These are phyloP conservation scores for Myzus persicae DNA, from an alignment of 1,140 invertebrate genomes.

Conservation along the genomic window DNA sequence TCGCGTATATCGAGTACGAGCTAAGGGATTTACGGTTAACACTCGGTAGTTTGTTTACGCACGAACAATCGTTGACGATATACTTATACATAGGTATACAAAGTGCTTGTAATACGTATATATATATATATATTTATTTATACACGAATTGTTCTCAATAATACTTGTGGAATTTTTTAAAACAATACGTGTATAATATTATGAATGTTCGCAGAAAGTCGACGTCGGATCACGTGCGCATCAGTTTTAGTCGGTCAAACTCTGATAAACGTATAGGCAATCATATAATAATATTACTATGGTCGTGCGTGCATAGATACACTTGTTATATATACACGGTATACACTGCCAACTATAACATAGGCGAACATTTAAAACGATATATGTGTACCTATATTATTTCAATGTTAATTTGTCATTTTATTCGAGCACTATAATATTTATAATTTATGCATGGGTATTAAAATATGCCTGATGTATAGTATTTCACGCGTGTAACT, in stretches of 20 bases:
- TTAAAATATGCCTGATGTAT: too few relatives aligned
- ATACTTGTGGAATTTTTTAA: background rate
- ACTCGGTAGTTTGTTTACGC: background rate
- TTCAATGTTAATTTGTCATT: background rate
- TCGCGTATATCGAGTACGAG: background rate
- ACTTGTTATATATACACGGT: background rate
- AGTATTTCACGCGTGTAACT: background rate
- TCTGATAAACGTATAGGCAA: background rate
- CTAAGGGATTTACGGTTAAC: background rate
- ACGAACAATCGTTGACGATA: background rate
- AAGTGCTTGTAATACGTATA: background rate
- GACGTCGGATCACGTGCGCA: background rate
- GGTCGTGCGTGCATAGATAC: background rate
- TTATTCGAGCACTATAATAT: background rate
- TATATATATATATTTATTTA: background rate
- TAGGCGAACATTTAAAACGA: background rate
- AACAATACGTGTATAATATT: background rate
- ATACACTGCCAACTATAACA: background rate
- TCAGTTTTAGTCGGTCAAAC: background rate
- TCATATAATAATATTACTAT: background rate
- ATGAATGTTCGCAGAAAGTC: background rate
- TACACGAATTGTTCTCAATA: background rate
- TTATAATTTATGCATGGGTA: too few relatives aligned
- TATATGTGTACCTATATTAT: too few relatives aligned
- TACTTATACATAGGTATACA: too few relatives aligned